Base-by-base conservation (phyloP, 2,113 vertebrate species). In the Takifugu bimaculatus region DNA sequence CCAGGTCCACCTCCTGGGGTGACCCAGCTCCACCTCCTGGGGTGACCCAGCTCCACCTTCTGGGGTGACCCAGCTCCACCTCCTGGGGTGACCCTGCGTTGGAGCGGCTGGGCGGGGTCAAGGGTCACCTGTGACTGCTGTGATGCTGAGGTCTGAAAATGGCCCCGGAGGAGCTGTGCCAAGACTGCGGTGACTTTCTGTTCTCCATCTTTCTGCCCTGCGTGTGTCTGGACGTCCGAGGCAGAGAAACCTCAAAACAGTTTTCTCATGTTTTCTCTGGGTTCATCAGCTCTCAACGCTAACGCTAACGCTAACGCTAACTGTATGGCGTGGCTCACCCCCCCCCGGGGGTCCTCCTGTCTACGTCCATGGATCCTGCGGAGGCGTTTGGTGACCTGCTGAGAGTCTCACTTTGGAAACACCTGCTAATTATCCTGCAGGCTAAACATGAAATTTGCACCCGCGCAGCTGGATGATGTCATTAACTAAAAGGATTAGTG, bases 401-500 rank as follows among this genome's bases (percentile, higher is more conserved):
- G 54, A 68, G 73, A 68, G 27, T 57, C 60, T 53, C 65, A 52
- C 1, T 27, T 6, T 54, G 68, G 57, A 28, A 65, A 39, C 35
- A 80, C 60, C 74, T 78, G 78, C 82, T 87, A 89, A 92, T 90
- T 88, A 85, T 79, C 64, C 74, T 50, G 10, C 67, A 77, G 84
- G 81, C 88, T 75, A 87, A 82, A 94, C 90, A 90, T 80, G 61
- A 80, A 84, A 87, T 87, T 74, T 90, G 93, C 90, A 90, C 86
- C 91, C 84, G 75, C 74, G 63, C 81, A 84, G 76, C 76, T 81
- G 79, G 74, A 84, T 87, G 88, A 87, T 80, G 81, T 90, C 87
- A 87, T 94, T 92, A 92, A 89, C 92, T 91, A 94, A 94, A 92
- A 92, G 90, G 92, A 93, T 91, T 88, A 89, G 88, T 73, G 86